Evolutionary conservation across 2,888 invertebrate species (phyloP), one percentile per base, ranked within the genome.

Genomic region (Sisyra nigra): DNA sequence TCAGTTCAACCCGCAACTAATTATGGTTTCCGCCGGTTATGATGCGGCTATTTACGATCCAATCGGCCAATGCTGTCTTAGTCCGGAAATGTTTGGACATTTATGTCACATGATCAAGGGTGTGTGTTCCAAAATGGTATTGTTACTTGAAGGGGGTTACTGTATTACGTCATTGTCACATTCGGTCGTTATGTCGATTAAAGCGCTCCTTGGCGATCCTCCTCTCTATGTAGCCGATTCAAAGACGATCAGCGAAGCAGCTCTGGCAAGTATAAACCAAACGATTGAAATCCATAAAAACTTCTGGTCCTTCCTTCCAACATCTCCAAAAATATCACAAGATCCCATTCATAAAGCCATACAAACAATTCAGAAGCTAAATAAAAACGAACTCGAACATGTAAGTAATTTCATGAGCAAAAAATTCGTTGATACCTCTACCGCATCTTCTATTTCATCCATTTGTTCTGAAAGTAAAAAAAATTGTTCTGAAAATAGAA

Each of bases 141-240:
- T 92, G 31, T 58, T 92, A 0, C 67, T 93, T 5, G 93, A 93
- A 66, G 96, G 96, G 13, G 96, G 96, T 3, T 97, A 96, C 65
- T 92, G 94, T 61, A 69, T 86, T 31, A 79, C 78, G 48, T 84
- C 91, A 17, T 83, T 91, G 45, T 76, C 91, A 0, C 80, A 86
- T 57, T 79, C 85, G 2, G 84, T 92, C 80, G 74, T 80, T 1
- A 78, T 85, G 71, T 93, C 93, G 60, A 77, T 84, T 0, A 87
- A 87, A 59, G 79, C 89, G 0, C 62, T 97, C 39, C 67, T 94
- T 0, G 91, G 88, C 0, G 89, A 93, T 65, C 83, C 88, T 0
- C 62, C 88, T 43, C 76, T 82, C 1, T 59, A 59, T 44, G 58
- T 64, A 3, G n/a, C 17, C 8, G 10, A 5, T n/a, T 11, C 31